Percentiles rank a stretch among this genome's conserved stretches.
Evolutionary conservation across 2,797 vertebrate species (phyloP).

Genomic region (Todus mexicanus): DNA sequence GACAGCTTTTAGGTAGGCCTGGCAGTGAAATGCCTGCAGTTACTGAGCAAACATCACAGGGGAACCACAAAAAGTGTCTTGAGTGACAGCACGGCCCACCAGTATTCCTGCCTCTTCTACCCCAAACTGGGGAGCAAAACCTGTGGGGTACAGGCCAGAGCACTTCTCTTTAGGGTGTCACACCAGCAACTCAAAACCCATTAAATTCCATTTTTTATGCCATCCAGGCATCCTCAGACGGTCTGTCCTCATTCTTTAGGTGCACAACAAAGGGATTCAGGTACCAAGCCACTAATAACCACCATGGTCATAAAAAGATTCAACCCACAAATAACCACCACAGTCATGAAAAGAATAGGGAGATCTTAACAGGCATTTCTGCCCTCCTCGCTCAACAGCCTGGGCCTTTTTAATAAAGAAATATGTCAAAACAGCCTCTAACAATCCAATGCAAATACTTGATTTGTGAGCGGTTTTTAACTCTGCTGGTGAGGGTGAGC

Average conservation of each 20-base stretch:
- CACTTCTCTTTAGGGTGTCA: rapidly evolving
- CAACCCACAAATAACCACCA: background rate
- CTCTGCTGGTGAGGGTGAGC: too few relatives aligned
- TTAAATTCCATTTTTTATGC: background rate
- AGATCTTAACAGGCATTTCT: background rate
- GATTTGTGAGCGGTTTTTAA: background rate
- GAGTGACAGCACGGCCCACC: rapidly evolving
- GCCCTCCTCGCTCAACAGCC: background rate
- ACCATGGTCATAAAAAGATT: too few relatives aligned
- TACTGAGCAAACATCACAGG: background rate
- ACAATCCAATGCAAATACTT: background rate
- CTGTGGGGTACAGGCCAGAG: background rate
- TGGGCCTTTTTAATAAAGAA: background rate
- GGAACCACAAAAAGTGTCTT: background rate
- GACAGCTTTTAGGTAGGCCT: too few relatives aligned
- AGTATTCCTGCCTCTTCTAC: too few relatives aligned
- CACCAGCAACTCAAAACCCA: rapidly evolving
- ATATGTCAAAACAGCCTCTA: background rate
- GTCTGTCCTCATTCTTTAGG: background rate
- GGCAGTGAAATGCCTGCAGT: background rate
- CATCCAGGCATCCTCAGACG: too few relatives aligned
- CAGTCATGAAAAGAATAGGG: rapidly evolving
- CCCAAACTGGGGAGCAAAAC: background rate
- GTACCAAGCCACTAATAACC: too few relatives aligned
- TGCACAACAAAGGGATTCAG: background rate